Percentiles rank a stretch among this genome's conserved stretches.
Evolutionary conservation across 2,113 vertebrate species (phyloP).

Genomic region (Phalacrocorax carbo): DNA sequence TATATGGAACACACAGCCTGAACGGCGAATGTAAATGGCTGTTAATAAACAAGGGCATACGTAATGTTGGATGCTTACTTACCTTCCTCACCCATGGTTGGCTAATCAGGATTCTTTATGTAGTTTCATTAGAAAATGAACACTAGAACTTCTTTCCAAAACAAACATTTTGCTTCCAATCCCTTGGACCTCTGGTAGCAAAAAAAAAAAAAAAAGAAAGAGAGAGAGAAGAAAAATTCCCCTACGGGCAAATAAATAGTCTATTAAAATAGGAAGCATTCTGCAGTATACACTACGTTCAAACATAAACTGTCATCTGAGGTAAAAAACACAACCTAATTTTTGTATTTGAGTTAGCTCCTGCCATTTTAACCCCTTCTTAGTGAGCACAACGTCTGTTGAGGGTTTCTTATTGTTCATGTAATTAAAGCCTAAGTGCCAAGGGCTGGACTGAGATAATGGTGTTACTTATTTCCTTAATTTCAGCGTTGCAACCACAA

Average conservation of each 20-base stretch:
- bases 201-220: background rate
- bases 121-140: background rate
- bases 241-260: background rate
- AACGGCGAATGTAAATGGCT: fast-evolving
- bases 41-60: fast-evolving
- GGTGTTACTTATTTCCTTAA: background rate
- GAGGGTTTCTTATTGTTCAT: background rate
- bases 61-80: fast-evolving
- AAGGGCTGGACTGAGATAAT: background rate
- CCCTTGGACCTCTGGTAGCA: background rate
- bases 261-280: background rate
- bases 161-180: background rate
- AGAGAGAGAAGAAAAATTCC: background rate
- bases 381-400: background rate
- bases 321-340: background rate
- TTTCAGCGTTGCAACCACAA: background rate
- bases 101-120: background rate
- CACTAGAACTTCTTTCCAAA: background rate
- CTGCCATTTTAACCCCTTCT: background rate
- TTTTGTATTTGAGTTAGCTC: background rate
- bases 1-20: fast-evolving
- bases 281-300: background rate
- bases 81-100: background rate
- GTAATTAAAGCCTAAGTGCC: background rate
- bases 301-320: background rate